A percentile compares a stretch with the other conserved stretches of the same genome.
phyloP scores from a whole-genome alignment of 2,888 invertebrate species.

The Hedychridium roseum region DNA sequence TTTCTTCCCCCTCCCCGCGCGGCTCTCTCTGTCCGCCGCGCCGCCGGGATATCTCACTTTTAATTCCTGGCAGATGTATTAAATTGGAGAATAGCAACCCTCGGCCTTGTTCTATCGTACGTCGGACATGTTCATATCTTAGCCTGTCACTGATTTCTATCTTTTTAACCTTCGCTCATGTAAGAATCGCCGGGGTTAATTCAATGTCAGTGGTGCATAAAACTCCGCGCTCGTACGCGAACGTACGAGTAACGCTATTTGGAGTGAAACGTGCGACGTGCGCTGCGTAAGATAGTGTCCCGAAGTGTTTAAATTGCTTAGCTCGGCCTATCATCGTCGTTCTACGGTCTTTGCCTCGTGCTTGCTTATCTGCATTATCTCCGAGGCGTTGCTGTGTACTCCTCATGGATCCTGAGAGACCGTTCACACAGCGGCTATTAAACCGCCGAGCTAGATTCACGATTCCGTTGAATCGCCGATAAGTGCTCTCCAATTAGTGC shows the following conservation, averaged over 20 bases:
- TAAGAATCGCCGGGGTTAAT: too few relatives aligned
- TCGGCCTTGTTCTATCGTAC: too few relatives aligned
- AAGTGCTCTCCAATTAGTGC: conserved; percentile 57
- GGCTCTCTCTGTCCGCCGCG: conserved; percentile 13
- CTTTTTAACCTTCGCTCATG: too few relatives aligned
- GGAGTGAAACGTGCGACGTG: background rate
- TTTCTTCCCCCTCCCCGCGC: conserved; percentile 12
- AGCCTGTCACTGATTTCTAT: too few relatives aligned
- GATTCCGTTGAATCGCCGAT: conserved; percentile 60
- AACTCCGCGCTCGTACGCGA: too few relatives aligned
- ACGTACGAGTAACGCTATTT: too few relatives aligned
- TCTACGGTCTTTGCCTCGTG: conserved; percentile 6
- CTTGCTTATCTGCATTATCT: conserved; percentile 53
- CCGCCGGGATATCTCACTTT: conserved; percentile 43
- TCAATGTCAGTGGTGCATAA: too few relatives aligned
- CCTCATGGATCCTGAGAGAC: conserved; percentile 41
- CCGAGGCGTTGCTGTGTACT: conserved; percentile 42
- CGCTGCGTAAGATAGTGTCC: too few relatives aligned
- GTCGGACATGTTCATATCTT: too few relatives aligned
- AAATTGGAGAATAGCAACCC: conserved; percentile 37
- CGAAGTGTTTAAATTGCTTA: too few relatives aligned
- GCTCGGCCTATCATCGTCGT: too few relatives aligned
- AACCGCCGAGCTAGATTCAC: conserved; percentile 49
- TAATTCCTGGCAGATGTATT: conserved; percentile 50
- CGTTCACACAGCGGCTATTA: conserved; percentile 34